Percentiles rank a stretch among this genome's conserved stretches.
phyloP scores from a whole-genome alignment of 1,140 invertebrate species.

The Leguminivora glycinivorella region DNA sequence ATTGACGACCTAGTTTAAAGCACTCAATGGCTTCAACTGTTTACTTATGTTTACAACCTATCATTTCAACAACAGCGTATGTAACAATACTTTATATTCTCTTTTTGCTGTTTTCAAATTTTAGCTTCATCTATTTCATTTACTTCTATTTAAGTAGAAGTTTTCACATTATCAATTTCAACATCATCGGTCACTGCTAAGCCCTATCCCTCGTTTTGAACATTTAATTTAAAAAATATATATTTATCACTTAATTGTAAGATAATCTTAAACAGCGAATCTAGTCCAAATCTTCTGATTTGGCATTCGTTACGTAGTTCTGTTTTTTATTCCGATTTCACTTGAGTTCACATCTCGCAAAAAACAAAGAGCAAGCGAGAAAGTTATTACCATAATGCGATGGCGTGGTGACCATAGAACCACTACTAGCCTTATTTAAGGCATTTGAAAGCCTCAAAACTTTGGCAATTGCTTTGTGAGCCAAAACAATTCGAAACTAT shows the following conservation, averaged over 20 bases:
- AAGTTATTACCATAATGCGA: slow-evolving; percentile 9
- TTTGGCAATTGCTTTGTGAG: too few species aligned
- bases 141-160: too few species aligned
- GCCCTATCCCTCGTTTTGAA: too few species aligned
- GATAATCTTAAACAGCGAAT: not conserved
- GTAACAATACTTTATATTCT: not conserved
- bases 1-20: slow-evolving; percentile 2
- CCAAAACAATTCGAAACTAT: not conserved
- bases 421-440: not conserved
- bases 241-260: too few species aligned
- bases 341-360: not conserved
- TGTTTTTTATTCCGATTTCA: slow-evolving; percentile 1
- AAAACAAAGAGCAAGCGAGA: not conserved
- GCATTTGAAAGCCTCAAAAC: not conserved
- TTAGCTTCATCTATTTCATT: too few species aligned
- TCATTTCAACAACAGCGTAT: not conserved
- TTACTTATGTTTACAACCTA: not conserved
- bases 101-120: not conserved
- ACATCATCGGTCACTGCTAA: not conserved
- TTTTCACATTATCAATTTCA: too few species aligned
- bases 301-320: not conserved
- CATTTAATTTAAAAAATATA: too few species aligned
- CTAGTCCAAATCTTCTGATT: not conserved
- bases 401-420: not conserved
- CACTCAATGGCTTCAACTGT: slow-evolving; percentile 14